A percentile compares a stretch with the other conserved stretches of the same genome.
phyloP scores from a whole-genome alignment of 2,113 vertebrate genomes.

The Carettochelys insculpta region DNA sequence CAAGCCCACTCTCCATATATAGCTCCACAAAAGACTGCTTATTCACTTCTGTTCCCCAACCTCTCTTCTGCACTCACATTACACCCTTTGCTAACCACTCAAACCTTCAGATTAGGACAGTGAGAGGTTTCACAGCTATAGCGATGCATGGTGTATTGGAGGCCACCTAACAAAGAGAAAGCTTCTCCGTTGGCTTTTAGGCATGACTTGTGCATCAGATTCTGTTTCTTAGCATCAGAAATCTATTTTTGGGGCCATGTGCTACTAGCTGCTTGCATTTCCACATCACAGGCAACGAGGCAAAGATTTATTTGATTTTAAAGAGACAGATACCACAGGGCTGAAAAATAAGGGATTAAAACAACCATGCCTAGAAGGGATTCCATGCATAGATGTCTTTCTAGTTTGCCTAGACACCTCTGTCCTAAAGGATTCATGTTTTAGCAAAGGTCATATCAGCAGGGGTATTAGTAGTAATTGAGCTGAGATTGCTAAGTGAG shows the following conservation, averaged over 20 bases:
- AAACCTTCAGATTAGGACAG: neutral
- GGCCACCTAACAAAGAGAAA: neutral
- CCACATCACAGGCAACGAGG: neutral
- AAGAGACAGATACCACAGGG: neutral
- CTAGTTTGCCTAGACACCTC: neutral
- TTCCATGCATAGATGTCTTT: neutral
- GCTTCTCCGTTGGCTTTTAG: no score
- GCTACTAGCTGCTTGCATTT: neutral
- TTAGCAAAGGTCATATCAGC: neutral
- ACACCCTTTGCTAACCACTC: neutral
- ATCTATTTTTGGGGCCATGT: fast-evolving
- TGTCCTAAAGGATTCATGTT: neutral
- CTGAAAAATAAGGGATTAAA: neutral
- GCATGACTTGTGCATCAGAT: neutral
- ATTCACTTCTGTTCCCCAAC: neutral
- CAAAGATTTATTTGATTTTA: neutral
- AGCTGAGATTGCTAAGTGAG: neutral
- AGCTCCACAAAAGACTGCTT: neutral
- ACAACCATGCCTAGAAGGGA: neutral
- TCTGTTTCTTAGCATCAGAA: neutral
- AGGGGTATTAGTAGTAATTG: neutral
- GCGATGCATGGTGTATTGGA: neutral
- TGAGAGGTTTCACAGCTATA: neutral
- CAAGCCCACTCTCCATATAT: neutral
- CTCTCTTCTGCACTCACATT: neutral